Evolutionary conservation across 2,797 vertebrate genomes (phyloP), one percentile per base, ranked within the genome.

Genomic region (Sebastes nivosus): DNA sequence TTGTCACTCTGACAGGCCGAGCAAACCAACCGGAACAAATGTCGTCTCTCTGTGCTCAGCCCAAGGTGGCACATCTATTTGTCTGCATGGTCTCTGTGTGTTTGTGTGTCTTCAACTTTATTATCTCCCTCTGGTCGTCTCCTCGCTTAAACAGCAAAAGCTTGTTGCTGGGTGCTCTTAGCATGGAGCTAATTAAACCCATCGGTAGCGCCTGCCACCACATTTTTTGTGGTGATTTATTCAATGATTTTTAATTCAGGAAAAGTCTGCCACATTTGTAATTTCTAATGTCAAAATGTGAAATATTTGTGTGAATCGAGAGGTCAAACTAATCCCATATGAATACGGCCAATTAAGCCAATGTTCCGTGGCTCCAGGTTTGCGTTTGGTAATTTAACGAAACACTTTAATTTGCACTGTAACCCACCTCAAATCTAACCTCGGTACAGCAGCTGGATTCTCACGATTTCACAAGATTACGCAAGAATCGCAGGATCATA

Each of bases 21-120:
- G 75, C 75, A 34, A 46, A 8, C 80, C 86, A 8, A 69, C 71
- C 81, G 80, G 75, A 82, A 84, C 76, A 29, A 85, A 86, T 25
- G 75, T 77, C 18, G 24, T 83, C 64, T 69, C 68, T 64, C 74
- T 80, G 74, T 60, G 86, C 64, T 76, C 74, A 52, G 78, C 36
- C 8, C 10, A 55, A 22, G 20, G 81, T 67, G 87, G 78, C 82
- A 54, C 77, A 80, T 87, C 72, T 29, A 60, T 81, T 72, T 57
- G 78, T 85, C 82, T 89, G 73, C 25, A 29, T 25, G 34, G 55
- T 24, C 2, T 54, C 1, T 59, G 34, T 20, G 55, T 63, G 54
- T 7, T 64, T n/a, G 52, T 59, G 67, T 42, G 76, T 59, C 14
- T 69, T 12, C 18, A 22, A 4, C 61, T 32, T 60, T 66, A 50